Evolutionary conservation across 2,888 invertebrate species (phyloP), one percentile per base, ranked within the genome.

Genomic region (Myopa testacea): DNA sequence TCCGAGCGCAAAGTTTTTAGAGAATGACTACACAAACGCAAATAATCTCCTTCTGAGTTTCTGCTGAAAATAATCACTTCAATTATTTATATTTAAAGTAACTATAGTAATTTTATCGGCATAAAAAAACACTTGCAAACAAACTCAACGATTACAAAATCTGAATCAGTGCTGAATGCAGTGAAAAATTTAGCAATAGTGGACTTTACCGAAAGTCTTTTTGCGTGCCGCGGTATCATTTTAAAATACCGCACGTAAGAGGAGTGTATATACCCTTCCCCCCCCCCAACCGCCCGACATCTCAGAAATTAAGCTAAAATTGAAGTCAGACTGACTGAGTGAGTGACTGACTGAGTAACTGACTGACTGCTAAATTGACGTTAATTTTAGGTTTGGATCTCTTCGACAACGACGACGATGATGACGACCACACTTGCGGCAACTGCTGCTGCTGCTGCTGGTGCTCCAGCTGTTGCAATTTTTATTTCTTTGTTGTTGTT

Each of bases 361-460:
- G 75, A 38, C 38, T 67, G 67, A n/a, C 26, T 84, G 84, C 84
- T 84, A 86, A 86, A 85, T 85, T 85, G 86, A 84, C 83, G 82
- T 84, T 86, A 85, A 85, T 86, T 85, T 84, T 81, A 84, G 83
- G 83, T 84, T 80, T 82, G 38, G 37, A 38, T 26, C 68, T 60
- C 76, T 80, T 79, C 75, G 26, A 58, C 12, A 38, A 67, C 82
- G 72, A 78, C 78, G 45, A 37, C 55, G 62, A 55, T 82, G 76
- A 37, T 38, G 62, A 55, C 82, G 76, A 78, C 79, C 78, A 55
- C 78, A 79, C 77, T 77, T 75, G 75, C 40, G 7, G 74, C 34
- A 12, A 10, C 34, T 16, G 77, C 76, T 79, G 71, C 72, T 74
- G 50, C 55, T 72, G 70, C 70, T 38, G 40, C 3, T 69, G 69